Percentiles rank a stretch among this genome's conserved stretches.
These are phyloP conservation scores for Ctenopoma kingsleyae DNA, from an alignment of 2,797 vertebrate genomes.

Conservation along the genomic window DNA sequence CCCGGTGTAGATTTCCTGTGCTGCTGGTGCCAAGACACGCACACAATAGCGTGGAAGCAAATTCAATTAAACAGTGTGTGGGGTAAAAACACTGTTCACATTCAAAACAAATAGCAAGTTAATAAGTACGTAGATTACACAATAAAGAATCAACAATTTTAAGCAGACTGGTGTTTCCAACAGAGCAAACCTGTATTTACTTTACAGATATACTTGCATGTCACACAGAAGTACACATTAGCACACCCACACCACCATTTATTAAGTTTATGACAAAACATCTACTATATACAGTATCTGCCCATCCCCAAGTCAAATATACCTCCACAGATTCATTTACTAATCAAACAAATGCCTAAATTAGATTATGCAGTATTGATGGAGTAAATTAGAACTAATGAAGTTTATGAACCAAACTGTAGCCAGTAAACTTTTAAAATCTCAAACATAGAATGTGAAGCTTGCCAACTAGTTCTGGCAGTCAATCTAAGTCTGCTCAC, in stretches of 20 bases:
- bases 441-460: not conserved
- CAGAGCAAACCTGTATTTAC: conserved; percentile 13
- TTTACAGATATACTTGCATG: conserved; percentile 12
- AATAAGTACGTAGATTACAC: conserved; percentile 61
- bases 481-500: not conserved
- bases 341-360: conserved; percentile 2
- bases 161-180: conserved; percentile 36
- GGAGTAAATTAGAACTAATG: conserved; percentile 3
- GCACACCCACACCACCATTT: conserved; percentile 6
- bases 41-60: conserved; percentile 57
- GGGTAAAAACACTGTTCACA: conserved; percentile 56
- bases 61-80: conserved; percentile 68
- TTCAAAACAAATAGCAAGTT: conserved; percentile 68
- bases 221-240: conserved; percentile 2
- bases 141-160: conserved; percentile 51
- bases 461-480: conserved; percentile 1
- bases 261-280: conserved; percentile 27
- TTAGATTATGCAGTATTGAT: conserved; percentile 7
- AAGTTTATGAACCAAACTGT: conserved; percentile 9
- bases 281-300: not conserved
- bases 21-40: conserved; percentile 71
- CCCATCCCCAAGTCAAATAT: conserved; percentile 15
- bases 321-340: not conserved
- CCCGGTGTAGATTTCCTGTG: conserved; percentile 65
- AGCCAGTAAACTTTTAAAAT: conserved; percentile 7